phyloP scores from a whole-genome alignment of 2,113 vertebrate species.

The Xiphophorus maculatus region DNA sequence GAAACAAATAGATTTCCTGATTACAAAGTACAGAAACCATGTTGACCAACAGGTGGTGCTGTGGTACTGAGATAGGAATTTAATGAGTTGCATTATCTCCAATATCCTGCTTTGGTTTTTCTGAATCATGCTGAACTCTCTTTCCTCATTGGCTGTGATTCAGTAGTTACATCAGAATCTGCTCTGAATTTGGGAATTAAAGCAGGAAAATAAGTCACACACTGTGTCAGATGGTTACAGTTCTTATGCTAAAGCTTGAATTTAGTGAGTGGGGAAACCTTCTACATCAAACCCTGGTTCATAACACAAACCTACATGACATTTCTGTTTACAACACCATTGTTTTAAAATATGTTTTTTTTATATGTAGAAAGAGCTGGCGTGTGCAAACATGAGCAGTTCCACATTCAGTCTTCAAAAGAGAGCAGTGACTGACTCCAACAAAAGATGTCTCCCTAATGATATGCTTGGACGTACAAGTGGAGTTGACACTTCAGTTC shows the following conservation, averaged over 20 bases:
- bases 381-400: slow-evolving; percentile 15
- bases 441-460: slow-evolving; percentile 59
- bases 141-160: slow-evolving; percentile 36
- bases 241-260: slow-evolving; percentile 13
- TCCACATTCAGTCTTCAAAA: slow-evolving; percentile 14
- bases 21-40: neutral
- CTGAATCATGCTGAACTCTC: slow-evolving; percentile 30
- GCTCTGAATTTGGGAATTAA: slow-evolving; percentile 32
- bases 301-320: slow-evolving; percentile 18
- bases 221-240: slow-evolving; percentile 27
- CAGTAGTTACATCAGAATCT: slow-evolving; percentile 58
- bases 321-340: slow-evolving; percentile 31
- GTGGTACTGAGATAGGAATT: neutral
- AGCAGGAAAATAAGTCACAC: slow-evolving; percentile 28
- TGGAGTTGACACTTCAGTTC: slow-evolving; percentile 47
- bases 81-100: neutral
- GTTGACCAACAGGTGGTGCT: slow-evolving; percentile 67
- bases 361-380: slow-evolving; percentile 24
- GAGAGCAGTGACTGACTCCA: slow-evolving; percentile 31
- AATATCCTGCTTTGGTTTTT: slow-evolving; percentile 20
- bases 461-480: slow-evolving; percentile 52
- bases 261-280: slow-evolving; percentile 41
- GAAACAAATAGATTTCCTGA: neutral
- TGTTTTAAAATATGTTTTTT: slow-evolving; percentile 15
- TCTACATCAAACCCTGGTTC: slow-evolving; percentile 13